Evolutionary conservation across 2,797 vertebrate genomes (phyloP), one percentile per base, ranked within the genome.

Genomic region (Paedocypris micromegethes): DNA sequence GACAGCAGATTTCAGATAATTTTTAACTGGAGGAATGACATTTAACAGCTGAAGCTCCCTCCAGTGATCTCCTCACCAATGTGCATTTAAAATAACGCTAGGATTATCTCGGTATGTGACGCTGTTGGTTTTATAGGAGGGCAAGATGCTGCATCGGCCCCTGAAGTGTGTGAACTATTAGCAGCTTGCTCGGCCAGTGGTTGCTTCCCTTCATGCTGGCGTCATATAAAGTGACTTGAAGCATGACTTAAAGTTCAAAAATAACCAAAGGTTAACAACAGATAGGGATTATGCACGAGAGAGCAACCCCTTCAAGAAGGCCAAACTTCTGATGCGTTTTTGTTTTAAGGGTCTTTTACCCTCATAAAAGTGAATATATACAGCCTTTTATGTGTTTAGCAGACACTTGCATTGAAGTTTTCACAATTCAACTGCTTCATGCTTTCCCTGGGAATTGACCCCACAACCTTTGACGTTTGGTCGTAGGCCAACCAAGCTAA

Each of bases 41-140:
- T 80, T 72, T 78, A 86, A 86, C 87, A 91, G 86, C 87, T 89
- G 88, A 84, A 77, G 68, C 80, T 79, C 81, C 80, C 79, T 61
- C 56, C 55, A 67, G 59, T 55, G 56, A 68, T 64, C 70, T 70
- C 75, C 79, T 57, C 69, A 68, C 56, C 55, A 77, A 76, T 61
- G 54, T 78, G 77, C 76, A 75, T 69, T 78, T 78, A 77, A 82
- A 83, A 77, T 65, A 69, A 76, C 75, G 68, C 76, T 75, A 58
- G 45, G 76, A 87, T 86, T 82, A 85, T 83, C 76, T 51, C 58
- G 57, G 68, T 75, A 82, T 77, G 80, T 81, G 84, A 88, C 84
- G 81, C 77, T 75, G 72, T 76, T 79, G 67, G 50, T 86, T 87
- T 87, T 79, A 83, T 78, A 79, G 81, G 79, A 79, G 81, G 73